These are phyloP conservation scores for Tenodera sinensis DNA, from an alignment of 2,888 invertebrate genomes.

Conservation along the genomic window DNA sequence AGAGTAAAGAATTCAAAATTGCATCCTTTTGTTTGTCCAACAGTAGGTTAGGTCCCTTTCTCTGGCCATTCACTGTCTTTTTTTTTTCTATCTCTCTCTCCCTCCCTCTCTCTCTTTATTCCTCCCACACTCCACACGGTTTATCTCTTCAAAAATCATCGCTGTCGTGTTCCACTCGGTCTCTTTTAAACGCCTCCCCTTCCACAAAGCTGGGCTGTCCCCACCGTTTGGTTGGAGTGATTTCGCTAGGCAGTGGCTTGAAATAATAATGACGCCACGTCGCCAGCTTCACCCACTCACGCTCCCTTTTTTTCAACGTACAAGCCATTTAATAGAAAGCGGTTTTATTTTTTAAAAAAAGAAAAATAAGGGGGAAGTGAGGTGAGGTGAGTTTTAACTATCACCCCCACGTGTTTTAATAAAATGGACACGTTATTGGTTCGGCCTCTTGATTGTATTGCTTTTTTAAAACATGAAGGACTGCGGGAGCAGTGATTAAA, in stretches of 20 bases:
- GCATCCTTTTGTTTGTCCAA: not conserved
- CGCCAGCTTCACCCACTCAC: not conserved
- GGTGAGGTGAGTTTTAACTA: not conserved
- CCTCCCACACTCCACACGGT: not conserved
- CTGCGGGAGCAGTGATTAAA: slow-evolving; percentile 1
- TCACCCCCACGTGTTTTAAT: not conserved
- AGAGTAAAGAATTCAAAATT: not conserved
- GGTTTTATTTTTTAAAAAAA: slow-evolving; percentile 8
- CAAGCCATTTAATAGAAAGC: slow-evolving; percentile 15
- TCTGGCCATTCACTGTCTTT: not conserved
- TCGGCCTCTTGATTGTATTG: not conserved
- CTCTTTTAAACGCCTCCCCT: not conserved
- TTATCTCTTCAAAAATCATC: not conserved
- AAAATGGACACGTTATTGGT: not conserved
- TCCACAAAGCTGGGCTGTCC: not conserved
- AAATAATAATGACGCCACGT: not conserved
- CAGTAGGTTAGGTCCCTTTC: not conserved
- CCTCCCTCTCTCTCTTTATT: not conserved
- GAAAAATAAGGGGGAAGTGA: not conserved
- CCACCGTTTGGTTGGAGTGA: not conserved
- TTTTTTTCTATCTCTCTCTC: too few species aligned
- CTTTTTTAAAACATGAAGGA: not conserved
- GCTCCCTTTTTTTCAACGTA: not conserved
- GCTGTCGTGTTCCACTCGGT: not conserved
- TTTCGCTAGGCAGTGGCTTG: not conserved